Conservation (phyloP, 1,140 invertebrate species). For the Drosophila obscura region DNA sequence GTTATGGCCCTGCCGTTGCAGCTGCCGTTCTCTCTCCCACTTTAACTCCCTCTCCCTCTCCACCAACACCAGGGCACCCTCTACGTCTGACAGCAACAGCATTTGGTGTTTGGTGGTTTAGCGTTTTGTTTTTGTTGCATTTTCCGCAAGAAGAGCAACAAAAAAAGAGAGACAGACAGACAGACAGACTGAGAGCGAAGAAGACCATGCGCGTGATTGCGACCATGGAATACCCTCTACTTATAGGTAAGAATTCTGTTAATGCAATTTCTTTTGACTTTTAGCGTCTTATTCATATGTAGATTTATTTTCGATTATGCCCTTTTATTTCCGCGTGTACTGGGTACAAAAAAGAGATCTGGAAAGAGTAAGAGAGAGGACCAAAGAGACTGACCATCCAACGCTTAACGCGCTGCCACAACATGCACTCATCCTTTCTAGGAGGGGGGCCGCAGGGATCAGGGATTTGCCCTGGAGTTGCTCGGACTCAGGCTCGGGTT, state of each 20-base stretch:
- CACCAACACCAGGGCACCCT: neutral
- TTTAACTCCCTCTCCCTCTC: constrained; percentile 25
- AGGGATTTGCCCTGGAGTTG: constrained; percentile 29
- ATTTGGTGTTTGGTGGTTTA: constrained; percentile 77
- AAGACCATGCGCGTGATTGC: constrained; percentile 18
- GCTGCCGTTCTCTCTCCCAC: constrained; percentile 38
- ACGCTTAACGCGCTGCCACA: constrained; percentile 20
- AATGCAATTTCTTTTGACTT: too few species aligned
- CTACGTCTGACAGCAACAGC: constrained; percentile 62
- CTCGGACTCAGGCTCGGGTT: constrained; percentile 3
- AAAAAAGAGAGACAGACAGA: neutral
- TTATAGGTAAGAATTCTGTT: too few species aligned
- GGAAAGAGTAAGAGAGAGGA: neutral
- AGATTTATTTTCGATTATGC: too few species aligned
- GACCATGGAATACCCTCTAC: constrained; percentile 12
- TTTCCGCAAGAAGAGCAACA: constrained; percentile 9
- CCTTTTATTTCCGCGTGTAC: too few species aligned
- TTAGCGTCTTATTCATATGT: too few species aligned
- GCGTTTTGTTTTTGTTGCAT: constrained; percentile 66
- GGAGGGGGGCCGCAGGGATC: neutral
- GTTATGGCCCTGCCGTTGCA: constrained; percentile 53
- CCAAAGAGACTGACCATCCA: constrained; percentile 5
- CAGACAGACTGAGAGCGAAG: constrained; percentile 1
- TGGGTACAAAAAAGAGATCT: neutral
- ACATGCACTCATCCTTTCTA: neutral